These are phyloP conservation scores for Triplophysa yarkandensis DNA, from an alignment of 2,797 vertebrate genomes.

Conservation along the genomic window DNA sequence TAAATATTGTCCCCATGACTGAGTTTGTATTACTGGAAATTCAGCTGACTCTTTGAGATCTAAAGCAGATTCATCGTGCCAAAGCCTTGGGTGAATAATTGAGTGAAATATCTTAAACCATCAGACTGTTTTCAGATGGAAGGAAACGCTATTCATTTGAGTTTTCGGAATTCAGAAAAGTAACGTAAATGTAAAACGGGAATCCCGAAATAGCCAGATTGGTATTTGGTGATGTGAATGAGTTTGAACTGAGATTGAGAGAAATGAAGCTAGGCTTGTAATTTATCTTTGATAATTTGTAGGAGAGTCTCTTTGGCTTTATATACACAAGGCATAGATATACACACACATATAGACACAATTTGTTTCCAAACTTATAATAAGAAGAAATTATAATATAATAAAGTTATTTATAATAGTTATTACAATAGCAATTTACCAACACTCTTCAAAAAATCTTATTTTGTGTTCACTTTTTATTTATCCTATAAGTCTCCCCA, in stretches of 20 bases:
- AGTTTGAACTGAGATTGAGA: constrained; percentile 27
- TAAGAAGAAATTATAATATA: too few species aligned
- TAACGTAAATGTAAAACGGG: constrained; percentile 12
- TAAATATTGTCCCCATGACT: constrained; percentile 42
- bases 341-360: too few species aligned
- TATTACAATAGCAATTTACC: too few species aligned
- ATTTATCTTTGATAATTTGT: constrained; percentile 20
- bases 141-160: constrained; percentile 7
- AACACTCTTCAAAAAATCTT: too few species aligned
- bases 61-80: constrained; percentile 13
- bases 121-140: neutral
- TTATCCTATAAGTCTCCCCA: too few species aligned
- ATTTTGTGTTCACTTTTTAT: too few species aligned
- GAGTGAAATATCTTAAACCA: constrained; percentile 27
- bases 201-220: constrained; percentile 43
- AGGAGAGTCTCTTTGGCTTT: neutral
- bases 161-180: constrained; percentile 26
- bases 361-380: too few species aligned
- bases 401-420: too few species aligned
- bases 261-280: constrained; percentile 15
- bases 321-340: neutral
- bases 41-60: constrained; percentile 19
- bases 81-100: constrained; percentile 5
- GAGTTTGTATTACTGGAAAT: constrained; percentile 38
- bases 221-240: constrained; percentile 33